These are phyloP conservation scores for Sebastes trivittatus DNA, from an alignment of 2,797 vertebrate genomes.

Conservation along the genomic window DNA sequence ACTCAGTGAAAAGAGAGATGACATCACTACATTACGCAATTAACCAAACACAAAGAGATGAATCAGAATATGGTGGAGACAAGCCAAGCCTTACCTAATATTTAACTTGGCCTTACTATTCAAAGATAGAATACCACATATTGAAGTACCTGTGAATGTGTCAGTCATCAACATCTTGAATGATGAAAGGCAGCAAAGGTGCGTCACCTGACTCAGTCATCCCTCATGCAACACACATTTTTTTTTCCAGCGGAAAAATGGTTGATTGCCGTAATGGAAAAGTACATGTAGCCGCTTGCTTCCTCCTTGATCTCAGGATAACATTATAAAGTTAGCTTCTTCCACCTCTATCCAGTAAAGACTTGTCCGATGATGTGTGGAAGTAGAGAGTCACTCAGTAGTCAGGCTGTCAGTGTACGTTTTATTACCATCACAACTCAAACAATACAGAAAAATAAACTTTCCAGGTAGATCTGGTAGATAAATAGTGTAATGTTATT, in stretches of 20 bases:
- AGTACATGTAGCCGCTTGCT: neutral
- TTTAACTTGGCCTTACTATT: neutral
- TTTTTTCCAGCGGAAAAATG: neutral
- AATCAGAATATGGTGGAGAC: neutral
- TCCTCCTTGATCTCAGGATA: neutral
- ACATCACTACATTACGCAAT: neutral
- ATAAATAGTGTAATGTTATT: conserved; percentile 63
- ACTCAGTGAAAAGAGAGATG: neutral
- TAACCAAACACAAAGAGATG: neutral
- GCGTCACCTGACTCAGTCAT: neutral
- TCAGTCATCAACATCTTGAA: neutral
- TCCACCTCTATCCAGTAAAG: neutral
- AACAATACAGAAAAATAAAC: conserved; percentile 40
- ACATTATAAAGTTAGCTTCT: neutral
- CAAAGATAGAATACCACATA: neutral
- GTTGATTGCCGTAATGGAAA: neutral
- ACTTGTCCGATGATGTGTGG: neutral
- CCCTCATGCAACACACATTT: neutral
- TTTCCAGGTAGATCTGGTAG: conserved; percentile 47
- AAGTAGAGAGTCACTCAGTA: neutral
- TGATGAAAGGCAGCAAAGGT: neutral
- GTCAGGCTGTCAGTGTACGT: neutral
- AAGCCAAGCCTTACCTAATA: neutral
- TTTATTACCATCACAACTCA: conserved; percentile 65
- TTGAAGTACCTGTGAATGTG: neutral